These are phyloP conservation scores for Eulemur rubriventer DNA, from an alignment of 2,797 vertebrate genomes.

Conservation along the genomic window DNA sequence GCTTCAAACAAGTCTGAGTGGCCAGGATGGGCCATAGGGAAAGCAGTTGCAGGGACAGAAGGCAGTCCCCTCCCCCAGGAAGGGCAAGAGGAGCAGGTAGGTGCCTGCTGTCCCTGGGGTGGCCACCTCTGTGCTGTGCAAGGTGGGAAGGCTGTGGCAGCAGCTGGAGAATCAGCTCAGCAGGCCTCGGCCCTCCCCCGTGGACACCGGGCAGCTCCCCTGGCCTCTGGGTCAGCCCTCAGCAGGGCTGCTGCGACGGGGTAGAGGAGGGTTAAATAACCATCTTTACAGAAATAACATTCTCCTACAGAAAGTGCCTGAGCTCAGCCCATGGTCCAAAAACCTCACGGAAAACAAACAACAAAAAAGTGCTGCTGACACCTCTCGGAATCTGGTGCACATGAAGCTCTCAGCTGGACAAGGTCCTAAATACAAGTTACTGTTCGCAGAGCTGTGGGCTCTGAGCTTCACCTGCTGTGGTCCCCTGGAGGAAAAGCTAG, in stretches of 20 bases:
- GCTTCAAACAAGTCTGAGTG: slow-evolving; percentile 42
- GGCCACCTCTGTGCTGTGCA: background rate
- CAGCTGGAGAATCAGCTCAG: slow-evolving; percentile 20
- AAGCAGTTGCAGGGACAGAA: slow-evolving; percentile 53
- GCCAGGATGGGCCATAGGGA: background rate
- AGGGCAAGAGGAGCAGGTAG: background rate
- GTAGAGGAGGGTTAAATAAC: background rate
- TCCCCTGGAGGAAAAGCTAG: slow-evolving; percentile 51
- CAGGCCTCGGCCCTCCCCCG: background rate
- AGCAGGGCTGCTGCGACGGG: background rate
- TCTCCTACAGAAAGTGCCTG: slow-evolving; percentile 73
- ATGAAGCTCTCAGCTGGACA: background rate
- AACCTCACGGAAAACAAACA: slow-evolving; percentile 50
- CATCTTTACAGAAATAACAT: slow-evolving; percentile 55
- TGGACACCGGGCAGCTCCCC: background rate
- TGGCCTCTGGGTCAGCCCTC: slow-evolving; percentile 18
- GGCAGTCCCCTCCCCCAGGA: background rate
- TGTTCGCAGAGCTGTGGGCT: background rate
- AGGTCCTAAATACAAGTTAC: background rate
- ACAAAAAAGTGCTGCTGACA: slow-evolving; percentile 59
- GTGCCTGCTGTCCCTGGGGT: slow-evolving; percentile 20
- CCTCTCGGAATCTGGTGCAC: background rate
- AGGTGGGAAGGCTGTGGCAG: background rate
- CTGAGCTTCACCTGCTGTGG: background rate
- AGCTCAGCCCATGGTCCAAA: slow-evolving; percentile 68